Evolutionary conservation across 2,113 vertebrate species (phyloP).

Genomic region (Caracal caracal): DNA sequence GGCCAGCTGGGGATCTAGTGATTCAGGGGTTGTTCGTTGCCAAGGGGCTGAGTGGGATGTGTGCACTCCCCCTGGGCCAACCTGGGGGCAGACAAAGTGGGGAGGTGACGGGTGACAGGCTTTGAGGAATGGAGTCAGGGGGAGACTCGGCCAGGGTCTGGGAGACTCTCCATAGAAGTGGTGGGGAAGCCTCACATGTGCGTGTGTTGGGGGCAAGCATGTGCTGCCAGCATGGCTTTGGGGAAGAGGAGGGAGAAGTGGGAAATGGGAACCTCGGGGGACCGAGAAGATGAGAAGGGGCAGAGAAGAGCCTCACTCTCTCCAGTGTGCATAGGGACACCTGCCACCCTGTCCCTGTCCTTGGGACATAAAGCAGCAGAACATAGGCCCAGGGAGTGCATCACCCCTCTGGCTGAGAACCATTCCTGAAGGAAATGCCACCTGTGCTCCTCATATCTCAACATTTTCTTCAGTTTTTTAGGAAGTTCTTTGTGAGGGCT

Average conservation of each 20-base stretch:
- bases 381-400: not conserved
- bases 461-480: not conserved
- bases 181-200: not conserved
- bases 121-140: not conserved
- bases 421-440: not conserved
- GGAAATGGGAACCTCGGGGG: not conserved
- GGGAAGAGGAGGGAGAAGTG: too few species aligned
- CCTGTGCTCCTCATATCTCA: not conserved
- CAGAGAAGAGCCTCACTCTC: not conserved
- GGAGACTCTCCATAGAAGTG: not conserved
- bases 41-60: not conserved
- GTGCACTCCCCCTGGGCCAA: not conserved
- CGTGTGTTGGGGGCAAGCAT: not conserved
- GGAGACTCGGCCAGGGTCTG: not conserved
- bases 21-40: not conserved
- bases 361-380: not conserved
- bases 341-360: too few species aligned
- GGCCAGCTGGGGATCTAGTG: not conserved
- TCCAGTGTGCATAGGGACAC: not conserved
- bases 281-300: not conserved
- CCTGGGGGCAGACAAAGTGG: rapidly evolving
- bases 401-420: not conserved
- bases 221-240: not conserved
- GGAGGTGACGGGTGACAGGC: not conserved
- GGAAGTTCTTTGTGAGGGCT: not conserved